These are phyloP conservation scores for Himalopsyche kuldschensis DNA, from an alignment of 2,888 invertebrate genomes.

Conservation along the genomic window DNA sequence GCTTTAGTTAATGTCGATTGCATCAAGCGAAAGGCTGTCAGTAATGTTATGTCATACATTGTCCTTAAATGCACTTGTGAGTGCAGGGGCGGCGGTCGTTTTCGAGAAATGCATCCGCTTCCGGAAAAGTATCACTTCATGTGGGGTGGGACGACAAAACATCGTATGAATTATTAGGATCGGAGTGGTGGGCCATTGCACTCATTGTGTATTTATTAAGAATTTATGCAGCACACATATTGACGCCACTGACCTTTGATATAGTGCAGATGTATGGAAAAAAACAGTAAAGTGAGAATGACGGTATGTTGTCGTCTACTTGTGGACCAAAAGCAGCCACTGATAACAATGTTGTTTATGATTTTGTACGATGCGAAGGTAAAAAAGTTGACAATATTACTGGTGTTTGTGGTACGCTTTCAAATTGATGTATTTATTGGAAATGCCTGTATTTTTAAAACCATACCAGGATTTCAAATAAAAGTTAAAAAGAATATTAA, in stretches of 20 bases:
- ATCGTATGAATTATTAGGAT: neutral
- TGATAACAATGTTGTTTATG: no score
- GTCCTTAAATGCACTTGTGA: neutral
- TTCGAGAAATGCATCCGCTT: slow-evolving; percentile 1
- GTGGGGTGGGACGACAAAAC: neutral
- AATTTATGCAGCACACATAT: neutral
- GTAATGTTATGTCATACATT: neutral
- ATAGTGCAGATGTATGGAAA: neutral
- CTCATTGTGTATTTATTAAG: neutral
- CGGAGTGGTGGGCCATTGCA: neutral
- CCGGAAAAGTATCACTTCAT: neutral
- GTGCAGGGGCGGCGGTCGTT: neutral
- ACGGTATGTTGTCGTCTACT: no score
- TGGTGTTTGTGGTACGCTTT: no score
- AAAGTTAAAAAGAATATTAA: no score
- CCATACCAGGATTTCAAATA: no score
- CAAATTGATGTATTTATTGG: no score
- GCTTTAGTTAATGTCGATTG: neutral
- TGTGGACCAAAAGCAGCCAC: no score
- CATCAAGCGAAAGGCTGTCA: neutral
- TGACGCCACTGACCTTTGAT: neutral
- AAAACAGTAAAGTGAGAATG: neutral
- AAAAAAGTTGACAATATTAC: no score
- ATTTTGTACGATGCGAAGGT: no score
- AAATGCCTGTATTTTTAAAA: no score